Conservation (phyloP, 2,888 invertebrate genomes). For the Dynastes maya region DNA sequence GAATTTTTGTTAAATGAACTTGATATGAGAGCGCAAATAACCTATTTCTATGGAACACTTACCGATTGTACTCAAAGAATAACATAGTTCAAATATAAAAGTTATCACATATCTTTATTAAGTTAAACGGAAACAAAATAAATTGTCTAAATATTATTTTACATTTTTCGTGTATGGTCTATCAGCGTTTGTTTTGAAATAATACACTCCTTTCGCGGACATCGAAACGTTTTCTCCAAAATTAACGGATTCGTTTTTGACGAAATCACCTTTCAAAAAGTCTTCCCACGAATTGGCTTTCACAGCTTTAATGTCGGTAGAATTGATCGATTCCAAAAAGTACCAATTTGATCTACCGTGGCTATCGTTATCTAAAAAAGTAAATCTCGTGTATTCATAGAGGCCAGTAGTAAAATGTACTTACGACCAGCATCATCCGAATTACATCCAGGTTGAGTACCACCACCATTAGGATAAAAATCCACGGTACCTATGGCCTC, state of each 20-base stretch:
- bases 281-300: slow-evolving; percentile 45
- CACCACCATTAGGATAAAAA: slow-evolving; percentile 70
- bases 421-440: slow-evolving; percentile 58
- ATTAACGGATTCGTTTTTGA: slow-evolving; percentile 5
- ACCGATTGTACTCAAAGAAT: no score
- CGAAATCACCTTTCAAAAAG: slow-evolving; percentile 36
- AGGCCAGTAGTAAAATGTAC: slow-evolving; percentile 1
- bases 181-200: slow-evolving; percentile 42
- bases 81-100: no score
- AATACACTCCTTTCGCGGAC: slow-evolving; percentile 36
- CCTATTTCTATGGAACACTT: no score
- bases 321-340: slow-evolving; percentile 46
- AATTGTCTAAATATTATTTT: slow-evolving; percentile 3
- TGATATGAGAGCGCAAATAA: no score
- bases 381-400: neutral
- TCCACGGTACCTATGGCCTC: slow-evolving; percentile 67
- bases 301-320: slow-evolving; percentile 31
- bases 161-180: slow-evolving; percentile 28
- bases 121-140: no score
- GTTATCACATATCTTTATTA: no score
- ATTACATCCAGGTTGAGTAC: slow-evolving; percentile 68
- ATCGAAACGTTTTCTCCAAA: slow-evolving; percentile 43
- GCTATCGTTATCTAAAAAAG: slow-evolving; percentile 53
- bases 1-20: no score
- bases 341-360: slow-evolving; percentile 55